Base-by-base conservation (phyloP, 2,113 vertebrate species). In the Takifugu bimaculatus region DNA sequence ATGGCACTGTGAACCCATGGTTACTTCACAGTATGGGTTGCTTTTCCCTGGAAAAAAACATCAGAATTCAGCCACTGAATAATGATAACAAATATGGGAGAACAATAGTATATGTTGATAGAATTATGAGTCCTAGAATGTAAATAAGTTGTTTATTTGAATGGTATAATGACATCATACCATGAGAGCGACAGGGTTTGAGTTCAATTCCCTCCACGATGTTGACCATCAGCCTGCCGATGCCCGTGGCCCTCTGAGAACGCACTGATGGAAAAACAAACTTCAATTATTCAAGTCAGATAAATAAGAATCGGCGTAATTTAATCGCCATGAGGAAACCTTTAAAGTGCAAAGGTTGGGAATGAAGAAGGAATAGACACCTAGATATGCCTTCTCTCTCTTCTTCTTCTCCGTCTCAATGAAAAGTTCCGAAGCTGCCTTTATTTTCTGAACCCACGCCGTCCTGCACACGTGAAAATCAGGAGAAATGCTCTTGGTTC, bases 321-420 rank as follows among this genome's bases (percentile, higher is more conserved):
- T 20, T 20, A 20, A 20, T 10, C 9, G 12, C 43, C 13, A 0
- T 27, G 50, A 26, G 25, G 3, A 54, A 13, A 0, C 27, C 5
- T 44, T 14, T 3, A 20, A 13, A 2, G 4, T 15, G n/a, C 2
- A 58, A 26, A 14, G 27, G 4, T 42, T 9, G 54, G 27, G n/a
- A 51, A 42, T 47, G n/a, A 32, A 4, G 26, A 26, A 10, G 3
- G 25, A 2, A 32, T 1, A 39, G 35, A 3, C 83, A 99, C 97
- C 97, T 55, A 98, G 85, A 81, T 99, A 99, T 0, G 97, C 97
- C 58, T 99, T 99, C 84, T 99, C 97, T 29, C 97, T 89, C 87
- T 99, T 99, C 93, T 96, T 99, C 80, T 99, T 99, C 88, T 99
- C 97, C 0, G 97, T 99, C 87, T 99, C 97, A 52, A 99, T 98